phyloP scores from a whole-genome alignment of 2,888 invertebrate genomes.

The Julus scanicus region DNA sequence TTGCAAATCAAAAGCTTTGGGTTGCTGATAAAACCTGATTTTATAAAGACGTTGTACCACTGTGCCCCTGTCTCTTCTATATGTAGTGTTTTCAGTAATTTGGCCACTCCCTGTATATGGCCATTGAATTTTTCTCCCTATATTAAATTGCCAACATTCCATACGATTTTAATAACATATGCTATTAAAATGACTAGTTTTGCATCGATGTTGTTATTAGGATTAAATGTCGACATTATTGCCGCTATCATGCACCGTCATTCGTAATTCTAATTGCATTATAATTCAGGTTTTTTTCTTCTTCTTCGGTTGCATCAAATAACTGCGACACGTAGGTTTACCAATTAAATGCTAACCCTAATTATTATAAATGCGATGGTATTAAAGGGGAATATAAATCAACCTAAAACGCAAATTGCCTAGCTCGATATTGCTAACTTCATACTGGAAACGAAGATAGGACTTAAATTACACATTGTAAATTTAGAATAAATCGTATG shows the following conservation, averaged over 20 bases:
- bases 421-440: conserved; percentile 22
- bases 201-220: background rate
- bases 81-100: no score
- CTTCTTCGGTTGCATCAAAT: background rate
- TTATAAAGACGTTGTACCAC: no score
- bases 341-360: conserved; percentile 23
- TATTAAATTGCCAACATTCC: background rate
- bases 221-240: background rate
- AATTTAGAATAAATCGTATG: background rate
- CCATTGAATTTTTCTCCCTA: background rate
- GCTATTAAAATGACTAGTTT: background rate
- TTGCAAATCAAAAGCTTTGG: no score
- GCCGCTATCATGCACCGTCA: conserved; percentile 11
- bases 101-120: background rate
- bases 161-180: background rate
- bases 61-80: no score
- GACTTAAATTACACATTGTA: conserved; percentile 28
- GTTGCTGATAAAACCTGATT: no score
- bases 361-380: conserved; percentile 8
- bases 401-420: background rate
- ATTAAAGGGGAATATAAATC: background rate
- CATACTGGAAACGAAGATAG: background rate
- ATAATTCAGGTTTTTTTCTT: conserved; percentile 11
- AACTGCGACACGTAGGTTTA: conserved; percentile 21
- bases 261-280: conserved; percentile 11